These are phyloP conservation scores for Lophius americanus DNA, from an alignment of 2,797 vertebrate species.

Conservation along the genomic window DNA sequence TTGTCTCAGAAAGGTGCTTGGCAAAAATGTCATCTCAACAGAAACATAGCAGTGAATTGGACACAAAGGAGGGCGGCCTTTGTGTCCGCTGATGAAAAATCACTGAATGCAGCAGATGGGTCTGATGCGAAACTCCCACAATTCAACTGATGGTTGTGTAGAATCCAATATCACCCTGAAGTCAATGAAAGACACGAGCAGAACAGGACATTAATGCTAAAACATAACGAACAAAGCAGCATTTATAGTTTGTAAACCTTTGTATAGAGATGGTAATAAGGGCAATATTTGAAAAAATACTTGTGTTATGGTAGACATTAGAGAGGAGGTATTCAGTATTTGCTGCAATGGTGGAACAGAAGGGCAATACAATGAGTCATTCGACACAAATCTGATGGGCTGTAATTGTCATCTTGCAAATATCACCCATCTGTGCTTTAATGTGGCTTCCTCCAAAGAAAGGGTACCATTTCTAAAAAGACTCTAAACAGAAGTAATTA, in stretches of 20 bases:
- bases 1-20: constrained; percentile 43
- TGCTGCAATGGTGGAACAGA: constrained; percentile 33
- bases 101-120: constrained; percentile 50
- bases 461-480: constrained; percentile 70
- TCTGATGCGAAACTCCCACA: constrained; percentile 12
- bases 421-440: constrained; percentile 67
- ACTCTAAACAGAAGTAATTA: constrained; percentile 58
- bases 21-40: constrained; percentile 46
- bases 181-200: neutral
- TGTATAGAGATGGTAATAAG: constrained; percentile 20
- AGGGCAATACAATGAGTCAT: constrained; percentile 32
- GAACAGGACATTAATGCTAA: neutral
- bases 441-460: constrained; percentile 41
- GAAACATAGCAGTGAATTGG: constrained; percentile 22
- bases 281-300: constrained; percentile 20
- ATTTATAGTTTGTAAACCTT: constrained; percentile 30
- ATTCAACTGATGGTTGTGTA: constrained; percentile 16
- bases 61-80: constrained; percentile 25
- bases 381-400: constrained; percentile 45
- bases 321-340: constrained; percentile 54
- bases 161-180: constrained; percentile 10
- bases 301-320: constrained; percentile 46
- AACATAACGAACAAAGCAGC: neutral
- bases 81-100: constrained; percentile 47
- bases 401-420: constrained; percentile 69